Conservation (phyloP, 2,888 invertebrate species). For the Volucella inanis region DNA sequence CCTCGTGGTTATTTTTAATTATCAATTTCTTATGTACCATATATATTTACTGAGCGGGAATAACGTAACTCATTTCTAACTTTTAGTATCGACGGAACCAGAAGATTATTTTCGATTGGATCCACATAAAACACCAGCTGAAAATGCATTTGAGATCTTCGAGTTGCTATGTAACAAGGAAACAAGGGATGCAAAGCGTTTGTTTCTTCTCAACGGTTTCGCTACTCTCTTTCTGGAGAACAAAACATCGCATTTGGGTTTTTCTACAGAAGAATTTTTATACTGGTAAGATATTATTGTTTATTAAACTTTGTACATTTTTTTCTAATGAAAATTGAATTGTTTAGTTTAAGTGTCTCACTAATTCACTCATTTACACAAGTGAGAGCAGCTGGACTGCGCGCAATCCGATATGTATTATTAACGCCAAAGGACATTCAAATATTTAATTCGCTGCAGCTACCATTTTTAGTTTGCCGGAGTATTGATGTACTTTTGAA, state of each 20-base stretch:
- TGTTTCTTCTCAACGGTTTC: slow-evolving; percentile 94
- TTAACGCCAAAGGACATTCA: slow-evolving; percentile 90
- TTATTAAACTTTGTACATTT: neutral
- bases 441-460: slow-evolving; percentile 90
- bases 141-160: slow-evolving; percentile 87
- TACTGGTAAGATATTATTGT: slow-evolving; percentile 86
- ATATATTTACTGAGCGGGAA: too few species aligned
- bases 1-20: too few species aligned
- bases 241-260: slow-evolving; percentile 84
- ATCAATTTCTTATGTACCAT: too few species aligned
- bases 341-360: slow-evolving; percentile 91
- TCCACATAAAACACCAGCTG: slow-evolving; percentile 85
- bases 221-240: slow-evolving; percentile 86
- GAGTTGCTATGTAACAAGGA: slow-evolving; percentile 84
- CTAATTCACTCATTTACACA: slow-evolving; percentile 94
- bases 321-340: neutral
- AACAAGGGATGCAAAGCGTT: slow-evolving; percentile 89
- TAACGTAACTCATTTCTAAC: neutral
- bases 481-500: slow-evolving; percentile 95
- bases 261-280: slow-evolving; percentile 91
- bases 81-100: slow-evolving; percentile 78
- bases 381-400: slow-evolving; percentile 93
- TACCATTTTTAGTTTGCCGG: slow-evolving; percentile 92
- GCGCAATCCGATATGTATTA: slow-evolving; percentile 93
- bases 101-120: slow-evolving; percentile 88